Percentiles rank a stretch among this genome's conserved stretches.
phyloP scores from a whole-genome alignment of 2,888 invertebrate genomes.

The Tromatobia lineatoria region DNA sequence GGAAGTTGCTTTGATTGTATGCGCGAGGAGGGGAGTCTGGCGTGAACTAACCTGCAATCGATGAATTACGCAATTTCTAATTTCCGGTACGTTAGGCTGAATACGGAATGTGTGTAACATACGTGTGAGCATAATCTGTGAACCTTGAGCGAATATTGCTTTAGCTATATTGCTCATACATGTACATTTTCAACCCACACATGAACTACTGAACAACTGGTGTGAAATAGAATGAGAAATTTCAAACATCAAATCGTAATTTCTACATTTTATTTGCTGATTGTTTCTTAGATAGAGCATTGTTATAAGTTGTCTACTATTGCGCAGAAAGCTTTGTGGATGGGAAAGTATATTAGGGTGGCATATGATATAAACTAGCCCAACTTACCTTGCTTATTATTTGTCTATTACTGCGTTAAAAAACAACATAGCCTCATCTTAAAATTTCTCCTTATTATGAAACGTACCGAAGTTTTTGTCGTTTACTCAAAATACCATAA shows the following conservation, averaged over 20 bases:
- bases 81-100: conserved; percentile 68
- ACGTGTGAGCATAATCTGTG: not conserved
- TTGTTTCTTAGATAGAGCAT: not conserved
- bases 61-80: conserved; percentile 74
- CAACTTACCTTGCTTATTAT: not conserved
- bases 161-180: conserved; percentile 3
- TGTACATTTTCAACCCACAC: not conserved
- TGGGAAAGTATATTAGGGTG: not conserved
- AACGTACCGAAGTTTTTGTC: no score
- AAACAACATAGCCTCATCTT: no score
- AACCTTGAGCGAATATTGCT: conserved; percentile 1
- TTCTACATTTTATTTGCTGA: not conserved
- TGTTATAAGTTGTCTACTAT: not conserved
- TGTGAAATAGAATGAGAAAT: conserved; percentile 67
- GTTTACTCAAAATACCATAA: no score
- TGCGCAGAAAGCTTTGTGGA: no score
- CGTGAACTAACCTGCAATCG: conserved; percentile 21
- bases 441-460: no score
- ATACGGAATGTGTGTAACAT: conserved; percentile 9
- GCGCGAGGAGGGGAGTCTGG: not conserved
- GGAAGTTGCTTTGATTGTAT: not conserved
- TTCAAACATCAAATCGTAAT: conserved; percentile 72
- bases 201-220: not conserved
- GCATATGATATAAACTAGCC: not conserved
- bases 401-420: not conserved